Evolutionary conservation across 1,140 invertebrate species (phyloP), one percentile per base, ranked within the genome.

Genomic region (Pararge aegeria): DNA sequence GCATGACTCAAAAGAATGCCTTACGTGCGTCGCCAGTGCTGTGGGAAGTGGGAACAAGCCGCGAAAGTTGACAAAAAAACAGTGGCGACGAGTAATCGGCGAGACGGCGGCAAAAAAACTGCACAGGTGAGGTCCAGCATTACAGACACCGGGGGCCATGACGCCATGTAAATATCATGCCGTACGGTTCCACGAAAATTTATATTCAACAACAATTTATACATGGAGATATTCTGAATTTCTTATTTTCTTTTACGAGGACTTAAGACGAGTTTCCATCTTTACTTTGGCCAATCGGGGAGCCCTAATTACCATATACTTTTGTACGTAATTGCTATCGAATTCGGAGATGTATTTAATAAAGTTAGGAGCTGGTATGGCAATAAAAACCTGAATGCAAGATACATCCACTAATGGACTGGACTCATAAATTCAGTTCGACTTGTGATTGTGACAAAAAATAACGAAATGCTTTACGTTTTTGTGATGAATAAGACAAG

Each of bases 61-160:
- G 83, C 74, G 81, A 85, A 84, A 87, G 83, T 79, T 64, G 59
- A 79, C 73, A 83, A 84, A 84, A n/a, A 82, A 80, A 70, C 38
- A 58, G 51, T 60, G 68, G 73, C 69, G 75, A 66, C 74, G 61
- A 57, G 55, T 57, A 65, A 69, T 54, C 64, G 65, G 52, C 59
- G 66, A 67, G 65, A 63, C 66, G 67, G 29, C 29, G 54, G 15
- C 37, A 40, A 80, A 82, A 83, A 82, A 82, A 64, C 55, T 46
- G 61, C 71, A 67, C 76, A 81, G 79, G 80, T 78, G 76, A 70
- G 70, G 72, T 73, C 66, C 55, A 42, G 52, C 52, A 62, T 65
- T 64, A 64, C 53, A 49, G 59, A 58, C 38, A 37, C 13, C 38
- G 13, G 38, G 12, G 55, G 18, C 60, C 60, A 60, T 66, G 64